A percentile compares a stretch with the other conserved stretches of the same genome.
Conservation (phyloP, 2,888 invertebrate genomes). For the Rhamnusium bicolor region DNA sequence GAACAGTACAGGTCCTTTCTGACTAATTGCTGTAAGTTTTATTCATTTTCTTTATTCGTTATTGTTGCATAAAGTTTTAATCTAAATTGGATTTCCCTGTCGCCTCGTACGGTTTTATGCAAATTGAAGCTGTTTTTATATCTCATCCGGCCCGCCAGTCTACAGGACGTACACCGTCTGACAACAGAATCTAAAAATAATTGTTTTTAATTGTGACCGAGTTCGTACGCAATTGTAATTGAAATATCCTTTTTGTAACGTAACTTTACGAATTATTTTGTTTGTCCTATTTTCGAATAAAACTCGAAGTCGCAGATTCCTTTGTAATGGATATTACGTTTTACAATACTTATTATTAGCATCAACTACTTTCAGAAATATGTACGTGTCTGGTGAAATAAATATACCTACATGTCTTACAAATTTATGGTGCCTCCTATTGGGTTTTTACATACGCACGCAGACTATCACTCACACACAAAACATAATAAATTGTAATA, state of each 20-base stretch:
- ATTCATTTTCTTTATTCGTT: slow-evolving; percentile 53
- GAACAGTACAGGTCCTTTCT: slow-evolving; percentile 43
- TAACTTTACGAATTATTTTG: slow-evolving; percentile 46
- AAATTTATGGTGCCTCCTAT: too few species aligned
- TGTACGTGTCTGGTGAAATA: too few species aligned
- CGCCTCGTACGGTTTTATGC: slow-evolving; percentile 56
- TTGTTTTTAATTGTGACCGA: slow-evolving; percentile 56
- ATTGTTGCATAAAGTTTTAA: slow-evolving; percentile 57
- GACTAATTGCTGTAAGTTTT: slow-evolving; percentile 50
- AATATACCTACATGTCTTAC: too few species aligned
- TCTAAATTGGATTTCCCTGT: slow-evolving; percentile 56
- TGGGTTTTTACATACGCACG: too few species aligned
- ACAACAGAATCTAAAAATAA: slow-evolving; percentile 52
- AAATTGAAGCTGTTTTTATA: slow-evolving; percentile 54
- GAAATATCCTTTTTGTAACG: slow-evolving; percentile 48
- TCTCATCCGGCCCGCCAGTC: slow-evolving; percentile 41
- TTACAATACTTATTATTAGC: neutral
- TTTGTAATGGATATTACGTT: neutral
- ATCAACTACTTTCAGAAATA: too few species aligned
- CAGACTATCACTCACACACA: too few species aligned
- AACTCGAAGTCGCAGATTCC: neutral
- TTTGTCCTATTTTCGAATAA: slow-evolving; percentile 13
- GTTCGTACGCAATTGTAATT: slow-evolving; percentile 54
- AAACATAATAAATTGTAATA: too few species aligned
- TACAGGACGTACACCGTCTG: slow-evolving; percentile 40